Conservation (phyloP, 2,888 invertebrate species). For the Conomelus anceps region DNA sequence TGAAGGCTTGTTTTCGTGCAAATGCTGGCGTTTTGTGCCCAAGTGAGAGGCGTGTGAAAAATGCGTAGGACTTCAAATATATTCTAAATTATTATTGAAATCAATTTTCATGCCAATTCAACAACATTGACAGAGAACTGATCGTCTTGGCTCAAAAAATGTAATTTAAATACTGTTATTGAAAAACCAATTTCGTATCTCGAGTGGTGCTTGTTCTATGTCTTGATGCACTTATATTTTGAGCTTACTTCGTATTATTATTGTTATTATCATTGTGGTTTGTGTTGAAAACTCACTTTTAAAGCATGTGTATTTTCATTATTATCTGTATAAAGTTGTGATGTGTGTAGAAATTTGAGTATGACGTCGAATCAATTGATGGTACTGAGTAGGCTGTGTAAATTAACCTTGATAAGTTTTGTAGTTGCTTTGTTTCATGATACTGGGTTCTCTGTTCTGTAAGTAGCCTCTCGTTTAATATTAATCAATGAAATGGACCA, state of each 20-base stretch:
- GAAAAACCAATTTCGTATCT: background rate
- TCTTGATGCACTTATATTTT: background rate
- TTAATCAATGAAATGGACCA: too few species aligned
- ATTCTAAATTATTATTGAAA: background rate
- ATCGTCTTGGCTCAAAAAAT: background rate
- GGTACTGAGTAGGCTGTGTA: background rate
- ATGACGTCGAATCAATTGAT: background rate
- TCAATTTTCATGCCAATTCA: background rate
- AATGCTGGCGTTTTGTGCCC: background rate
- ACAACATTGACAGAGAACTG: background rate
- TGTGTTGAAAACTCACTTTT: background rate
- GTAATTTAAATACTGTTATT: background rate
- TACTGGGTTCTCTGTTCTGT: background rate
- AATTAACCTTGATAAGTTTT: background rate
- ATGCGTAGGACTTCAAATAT: constrained; percentile 7
- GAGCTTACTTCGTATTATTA: background rate
- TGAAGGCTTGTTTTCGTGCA: constrained; percentile 12
- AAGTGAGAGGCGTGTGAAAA: constrained; percentile 8
- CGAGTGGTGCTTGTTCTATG: background rate
- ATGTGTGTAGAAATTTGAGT: background rate
- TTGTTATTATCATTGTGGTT: background rate
- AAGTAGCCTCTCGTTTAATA: background rate
- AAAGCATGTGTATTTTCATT: background rate
- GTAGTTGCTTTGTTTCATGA: background rate
- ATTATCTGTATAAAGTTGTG: background rate